Base-by-base conservation (phyloP, 1,140 invertebrate species). In the Mamestra configurata region DNA sequence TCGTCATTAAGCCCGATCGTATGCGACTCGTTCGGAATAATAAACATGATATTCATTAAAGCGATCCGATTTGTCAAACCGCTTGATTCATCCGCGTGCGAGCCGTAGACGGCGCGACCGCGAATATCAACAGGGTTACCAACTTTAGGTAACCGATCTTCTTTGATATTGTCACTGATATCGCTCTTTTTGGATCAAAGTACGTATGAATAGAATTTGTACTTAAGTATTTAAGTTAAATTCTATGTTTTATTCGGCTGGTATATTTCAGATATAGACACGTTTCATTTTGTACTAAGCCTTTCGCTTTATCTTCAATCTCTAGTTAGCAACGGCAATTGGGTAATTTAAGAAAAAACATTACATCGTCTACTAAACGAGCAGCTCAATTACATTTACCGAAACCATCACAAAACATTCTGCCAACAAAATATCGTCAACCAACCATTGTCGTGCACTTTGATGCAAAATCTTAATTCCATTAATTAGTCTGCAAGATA, bases 11-110 rank as follows among this genome's bases (percentile, higher is more conserved):
- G 22, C 55, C 6, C 55, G 46, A 76, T 76, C 73, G 73, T 64
- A 76, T 76, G 57, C 46, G 46, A 46, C 59, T 68, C 59, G 75
- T 66, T 77, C 40, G 27, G 61, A 77, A 77, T 77, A 77, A 77
- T 68, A 77, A 66, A 68, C 75, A 77, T 55, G 61, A 68, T 77
- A 77, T 77, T 77, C 75, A 77, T 77, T 66, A 66, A 68, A 68
- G 46, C 61, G 75, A 77, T 77, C 46, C 75, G 61, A 77, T 77
- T 77, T 77, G 61, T 66, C 75, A 77, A 77, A 77, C 75, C 59
- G 75, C 75, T 77, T 77, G 75, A 77, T 77, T 77, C 73, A 76
- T 61, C 73, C 75, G 61, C 75, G 75, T 77, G 31, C 75, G 59
- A 77, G 18, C 31, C 40, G 22, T 53, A 77, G 75, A 68, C 61